Evolutionary conservation across 2,797 vertebrate genomes (phyloP).

Genomic region (Gobio occitaniae): DNA sequence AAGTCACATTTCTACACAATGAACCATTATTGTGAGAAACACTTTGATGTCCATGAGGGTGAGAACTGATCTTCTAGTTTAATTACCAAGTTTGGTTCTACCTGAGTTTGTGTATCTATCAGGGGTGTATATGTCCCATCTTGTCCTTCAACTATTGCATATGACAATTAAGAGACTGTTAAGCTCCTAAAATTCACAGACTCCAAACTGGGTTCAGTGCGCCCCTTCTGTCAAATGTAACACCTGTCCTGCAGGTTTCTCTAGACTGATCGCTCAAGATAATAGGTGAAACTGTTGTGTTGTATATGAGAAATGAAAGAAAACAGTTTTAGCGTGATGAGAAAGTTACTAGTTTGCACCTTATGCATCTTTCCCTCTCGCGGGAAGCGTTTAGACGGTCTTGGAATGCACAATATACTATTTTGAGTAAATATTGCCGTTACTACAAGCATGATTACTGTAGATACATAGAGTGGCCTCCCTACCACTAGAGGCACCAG

Average conservation of each 20-base stretch:
- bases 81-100: conserved; percentile 61
- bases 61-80: conserved; percentile 36
- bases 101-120: conserved; percentile 59
- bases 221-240: conserved; percentile 43
- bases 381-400: conserved; percentile 78
- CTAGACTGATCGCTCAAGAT: conserved; percentile 42
- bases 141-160: conserved; percentile 62
- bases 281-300: conserved; percentile 23
- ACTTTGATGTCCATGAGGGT: conserved; percentile 50
- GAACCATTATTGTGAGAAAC: conserved; percentile 48
- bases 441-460: conserved; percentile 85
- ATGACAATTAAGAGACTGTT: conserved; percentile 39
- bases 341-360: conserved; percentile 66
- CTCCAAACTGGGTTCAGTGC: conserved; percentile 32
- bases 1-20: conserved; percentile 52
- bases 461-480: conserved; percentile 83
- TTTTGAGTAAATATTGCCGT: conserved; percentile 81
- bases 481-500: conserved; percentile 75
- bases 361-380: conserved; percentile 72
- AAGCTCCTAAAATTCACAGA: conserved; percentile 28
- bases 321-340: conserved; percentile 73
- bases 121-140: conserved; percentile 64
- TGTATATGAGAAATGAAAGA: conserved; percentile 48
- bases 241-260: conserved; percentile 67
- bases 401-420: conserved; percentile 83